These are phyloP conservation scores for Canis aureus DNA, from an alignment of 2,113 vertebrate species.

Conservation along the genomic window DNA sequence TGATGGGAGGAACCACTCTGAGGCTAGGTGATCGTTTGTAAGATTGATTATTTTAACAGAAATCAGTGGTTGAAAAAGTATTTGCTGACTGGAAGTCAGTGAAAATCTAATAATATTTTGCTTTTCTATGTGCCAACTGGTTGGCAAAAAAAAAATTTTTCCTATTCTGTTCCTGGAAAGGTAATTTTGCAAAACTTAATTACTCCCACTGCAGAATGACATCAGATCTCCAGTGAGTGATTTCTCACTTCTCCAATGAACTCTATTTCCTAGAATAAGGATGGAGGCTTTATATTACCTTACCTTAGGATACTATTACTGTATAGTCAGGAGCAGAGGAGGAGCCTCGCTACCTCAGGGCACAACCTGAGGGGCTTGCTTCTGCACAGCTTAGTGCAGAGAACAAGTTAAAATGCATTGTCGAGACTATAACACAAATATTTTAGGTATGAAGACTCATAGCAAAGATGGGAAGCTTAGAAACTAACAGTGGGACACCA, in stretches of 20 bases:
- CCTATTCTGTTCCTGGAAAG: neutral
- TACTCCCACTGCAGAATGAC: neutral
- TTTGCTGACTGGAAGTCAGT: neutral
- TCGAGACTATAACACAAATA: neutral
- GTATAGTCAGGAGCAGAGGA: neutral
- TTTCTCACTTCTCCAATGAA: slow-evolving; percentile 6
- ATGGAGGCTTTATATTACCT: slow-evolving; percentile 22
- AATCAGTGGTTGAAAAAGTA: neutral
- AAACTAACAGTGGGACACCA: neutral
- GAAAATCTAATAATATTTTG: neutral
- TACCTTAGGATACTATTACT: neutral
- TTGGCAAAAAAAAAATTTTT: neutral
- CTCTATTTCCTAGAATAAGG: neutral
- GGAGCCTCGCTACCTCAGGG: neutral
- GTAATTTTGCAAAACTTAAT: slow-evolving; percentile 39
- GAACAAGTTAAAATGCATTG: neutral
- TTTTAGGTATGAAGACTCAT: neutral
- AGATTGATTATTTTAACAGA: neutral
- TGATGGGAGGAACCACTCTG: neutral
- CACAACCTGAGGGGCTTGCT: neutral
- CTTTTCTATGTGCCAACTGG: neutral
- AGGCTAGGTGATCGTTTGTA: neutral
- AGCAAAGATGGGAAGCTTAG: neutral
- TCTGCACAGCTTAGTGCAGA: neutral
- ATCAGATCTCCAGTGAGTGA: slow-evolving; percentile 36